Conservation (phyloP, 2,888 invertebrate species). For the Eristalis tenax region DNA sequence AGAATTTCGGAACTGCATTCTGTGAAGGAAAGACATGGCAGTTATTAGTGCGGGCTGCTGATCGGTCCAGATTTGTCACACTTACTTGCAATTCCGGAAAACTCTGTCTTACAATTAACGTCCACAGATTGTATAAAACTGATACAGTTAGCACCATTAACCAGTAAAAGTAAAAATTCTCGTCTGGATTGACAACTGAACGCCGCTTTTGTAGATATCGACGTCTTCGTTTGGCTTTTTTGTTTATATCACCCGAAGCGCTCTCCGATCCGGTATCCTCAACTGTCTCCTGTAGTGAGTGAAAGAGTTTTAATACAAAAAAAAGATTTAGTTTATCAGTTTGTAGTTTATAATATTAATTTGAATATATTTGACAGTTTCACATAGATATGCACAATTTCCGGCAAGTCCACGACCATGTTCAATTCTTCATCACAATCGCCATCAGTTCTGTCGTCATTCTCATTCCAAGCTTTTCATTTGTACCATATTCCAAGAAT, state of each 20-base stretch:
- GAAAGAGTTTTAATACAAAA: neutral
- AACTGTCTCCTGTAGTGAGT: conserved; percentile 82
- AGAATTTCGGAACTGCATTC: conserved; percentile 87
- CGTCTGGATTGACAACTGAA: conserved; percentile 96
- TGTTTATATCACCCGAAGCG: conserved; percentile 84
- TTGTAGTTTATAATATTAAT: no score
- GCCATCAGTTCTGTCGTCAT: no score
- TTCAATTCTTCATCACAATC: no score
- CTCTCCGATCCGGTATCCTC: conserved; percentile 88
- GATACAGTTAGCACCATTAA: conserved; percentile 92
- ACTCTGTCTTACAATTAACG: conserved; percentile 96
- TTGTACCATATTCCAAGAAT: no score
- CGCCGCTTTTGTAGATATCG: conserved; percentile 88
- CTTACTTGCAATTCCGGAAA: conserved; percentile 92
- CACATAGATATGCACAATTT: no score
- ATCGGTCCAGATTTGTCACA: neutral
- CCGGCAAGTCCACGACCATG: no score
- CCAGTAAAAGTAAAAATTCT: conserved; percentile 98
- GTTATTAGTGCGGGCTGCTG: no score
- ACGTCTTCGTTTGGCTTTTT: conserved; percentile 84
- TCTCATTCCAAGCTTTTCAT: no score
- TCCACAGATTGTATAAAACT: conserved; percentile 97
- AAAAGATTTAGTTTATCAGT: no score
- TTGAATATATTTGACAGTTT: no score
- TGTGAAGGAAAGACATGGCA: conserved; percentile 78